Base-by-base conservation (phyloP, 2,113 vertebrate genomes). In the Piprites chloris region DNA sequence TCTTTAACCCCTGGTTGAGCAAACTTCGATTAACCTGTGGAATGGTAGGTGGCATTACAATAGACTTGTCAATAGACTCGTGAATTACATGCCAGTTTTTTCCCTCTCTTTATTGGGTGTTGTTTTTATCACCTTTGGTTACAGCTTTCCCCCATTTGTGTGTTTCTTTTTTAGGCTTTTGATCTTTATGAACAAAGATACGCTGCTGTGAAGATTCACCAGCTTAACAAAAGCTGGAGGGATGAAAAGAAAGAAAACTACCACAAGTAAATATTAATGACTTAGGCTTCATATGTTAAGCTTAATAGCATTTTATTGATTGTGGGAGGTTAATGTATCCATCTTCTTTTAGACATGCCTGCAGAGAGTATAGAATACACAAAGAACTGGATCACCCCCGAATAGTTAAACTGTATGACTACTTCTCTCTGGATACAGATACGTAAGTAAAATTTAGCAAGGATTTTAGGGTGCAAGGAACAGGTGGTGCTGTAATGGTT, bases 241-340 rank as follows among this genome's bases (percentile, higher is more conserved):
- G 99, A 99, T 93, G 99, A 99, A 98, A 99, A 99, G 97, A 99
- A 99, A 96, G 99, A 99, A 98, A 99, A 99, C 97, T 99, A 99
- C 96, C 99, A 99, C 98, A 99, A 99, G 99, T 99, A 99, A 95
- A 98, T 98, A 92, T 87, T 97, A 95, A 94, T 93, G 71, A 74
- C 78, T 97, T 94, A 85, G 0, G 17, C 80, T 88, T 95, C 94
- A 41, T 95, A 73, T 92, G 69, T 73, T 87, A 92, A 90, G 59
- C 61, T 90, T 76, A 96, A 90, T 93, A 87, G 47, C 49, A 46
- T 78, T 95, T 77, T 78, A 47, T 91, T 92, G 67, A 65, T 79
- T 66, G 27, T 85, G n/a, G 89, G 89, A 92, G 93, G 78, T 94
- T 97, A 97, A 98, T 78, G 59, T 49, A 74, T 85, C 79, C 63